Evolutionary conservation across 2,888 invertebrate genomes (phyloP).

Genomic region (Mechanitis messenoides): DNA sequence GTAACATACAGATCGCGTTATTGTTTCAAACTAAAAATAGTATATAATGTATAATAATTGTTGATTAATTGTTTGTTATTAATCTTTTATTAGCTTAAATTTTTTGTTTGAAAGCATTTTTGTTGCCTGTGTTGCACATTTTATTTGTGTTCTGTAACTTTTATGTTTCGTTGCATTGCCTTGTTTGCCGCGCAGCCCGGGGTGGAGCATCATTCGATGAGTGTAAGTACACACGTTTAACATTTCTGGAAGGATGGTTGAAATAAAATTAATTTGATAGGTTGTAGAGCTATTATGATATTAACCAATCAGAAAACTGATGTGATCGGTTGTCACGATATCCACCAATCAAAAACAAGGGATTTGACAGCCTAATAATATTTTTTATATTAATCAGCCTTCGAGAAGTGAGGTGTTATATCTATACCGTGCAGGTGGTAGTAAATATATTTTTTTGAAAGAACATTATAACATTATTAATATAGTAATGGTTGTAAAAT

Average conservation of each 20-base stretch:
- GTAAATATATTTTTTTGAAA: no score
- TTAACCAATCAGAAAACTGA: no score
- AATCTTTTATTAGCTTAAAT: background rate
- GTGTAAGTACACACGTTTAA: constrained; percentile 75
- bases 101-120: constrained; percentile 5
- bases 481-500: no score
- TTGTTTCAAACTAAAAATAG: background rate
- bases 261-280: no score
- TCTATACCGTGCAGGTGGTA: no score
- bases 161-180: constrained; percentile 70
- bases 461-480: no score
- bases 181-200: constrained; percentile 76
- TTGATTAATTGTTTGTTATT: background rate
- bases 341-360: no score
- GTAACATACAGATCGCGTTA: background rate
- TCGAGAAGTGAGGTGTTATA: no score
- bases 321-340: no score
- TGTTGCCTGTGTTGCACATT: constrained; percentile 33
- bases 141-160: constrained; percentile 58
- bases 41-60: background rate
- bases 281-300: no score
- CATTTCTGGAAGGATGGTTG: background rate
- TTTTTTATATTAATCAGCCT: no score
- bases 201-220: constrained; percentile 84
- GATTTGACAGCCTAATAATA: no score